These are phyloP conservation scores for Dicyrtoma fusca DNA, from an alignment of 2,888 invertebrate species.

Conservation along the genomic window DNA sequence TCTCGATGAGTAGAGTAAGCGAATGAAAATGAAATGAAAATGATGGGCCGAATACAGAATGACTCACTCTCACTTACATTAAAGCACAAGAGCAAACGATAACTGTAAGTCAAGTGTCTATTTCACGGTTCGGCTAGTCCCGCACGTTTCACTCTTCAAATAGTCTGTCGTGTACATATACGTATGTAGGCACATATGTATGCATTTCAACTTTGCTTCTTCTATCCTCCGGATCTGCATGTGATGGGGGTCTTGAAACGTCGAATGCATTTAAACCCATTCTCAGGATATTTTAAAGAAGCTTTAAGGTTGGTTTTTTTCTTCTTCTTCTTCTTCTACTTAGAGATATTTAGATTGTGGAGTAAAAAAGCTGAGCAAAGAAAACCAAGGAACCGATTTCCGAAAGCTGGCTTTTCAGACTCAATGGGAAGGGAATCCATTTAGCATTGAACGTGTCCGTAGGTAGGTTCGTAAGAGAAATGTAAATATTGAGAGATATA, in stretches of 20 bases:
- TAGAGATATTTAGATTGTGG: background rate
- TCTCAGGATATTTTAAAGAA: too few relatives aligned
- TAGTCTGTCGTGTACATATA: too few relatives aligned
- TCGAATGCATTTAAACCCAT: too few relatives aligned
- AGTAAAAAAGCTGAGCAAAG: background rate
- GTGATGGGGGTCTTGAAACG: too few relatives aligned
- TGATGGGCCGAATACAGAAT: constrained; percentile 10
- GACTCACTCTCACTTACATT: constrained; percentile 14
- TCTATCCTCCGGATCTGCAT: too few relatives aligned
- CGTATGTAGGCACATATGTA: too few relatives aligned
- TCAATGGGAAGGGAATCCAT: too few relatives aligned
- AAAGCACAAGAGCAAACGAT: background rate
- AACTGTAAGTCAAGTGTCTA: constrained; percentile 25
- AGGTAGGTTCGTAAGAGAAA: too few relatives aligned
- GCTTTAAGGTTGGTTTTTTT: background rate
- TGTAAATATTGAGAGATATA: too few relatives aligned
- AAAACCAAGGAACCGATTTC: background rate
- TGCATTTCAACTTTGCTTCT: too few relatives aligned
- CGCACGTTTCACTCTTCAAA: constrained; percentile 3
- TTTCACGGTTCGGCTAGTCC: constrained; percentile 16
- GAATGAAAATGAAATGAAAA: constrained; percentile 18
- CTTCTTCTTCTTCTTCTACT: background rate
- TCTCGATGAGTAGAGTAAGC: background rate
- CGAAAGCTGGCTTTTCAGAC: too few relatives aligned
- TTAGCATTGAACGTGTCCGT: too few relatives aligned